Evolutionary conservation across 2,797 vertebrate genomes (phyloP), one percentile per base, ranked within the genome.

Genomic region (Hemitrygon akajei): DNA sequence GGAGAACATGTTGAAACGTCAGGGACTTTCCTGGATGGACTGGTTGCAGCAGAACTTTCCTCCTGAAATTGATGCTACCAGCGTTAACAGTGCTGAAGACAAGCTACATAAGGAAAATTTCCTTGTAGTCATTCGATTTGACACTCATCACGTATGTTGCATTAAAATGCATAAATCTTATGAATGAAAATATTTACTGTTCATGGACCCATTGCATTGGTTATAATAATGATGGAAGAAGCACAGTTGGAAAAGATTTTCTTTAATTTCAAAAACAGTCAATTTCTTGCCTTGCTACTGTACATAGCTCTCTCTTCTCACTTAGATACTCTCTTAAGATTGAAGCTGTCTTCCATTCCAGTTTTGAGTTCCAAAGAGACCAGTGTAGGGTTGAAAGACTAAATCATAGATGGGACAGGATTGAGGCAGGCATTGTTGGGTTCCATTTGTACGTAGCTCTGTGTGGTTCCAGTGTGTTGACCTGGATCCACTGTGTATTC

Each of bases 31-130:
- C 0, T 98, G 97, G 96, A 96, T 95, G 40, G 98, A 99, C 95
- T 99, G 99, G 99, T 96, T 99, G 94, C 97, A 98, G 94, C 97
- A 97, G 87, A 98, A 97, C 40, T 99, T 98, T 94, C 98, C 98
- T 16, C 98, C 98, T 0, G 98, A 98, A 95, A 96, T 98, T 94
- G 98, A 99, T 93, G 95, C 96, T 0, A 95, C 95, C 0, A 94
- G 96, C 37, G 95, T 97, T 6, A 98, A 98, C 30, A 97, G 96
- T 94, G 94, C 97, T 94, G 97, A 96, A 84, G 98, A 98, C 93
- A 97, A 96, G 79, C 97, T 97, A 0, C 96, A 96, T 1, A 97
- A 98, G 94, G 97, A 96, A 75, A 97, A 97, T 94, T 96, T 99
- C 93, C 98, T 99, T 94, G 97, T 99, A 94, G 98, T 96, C 94